Base-by-base conservation (phyloP, 2,888 invertebrate species). In the Sycophila texana region DNA sequence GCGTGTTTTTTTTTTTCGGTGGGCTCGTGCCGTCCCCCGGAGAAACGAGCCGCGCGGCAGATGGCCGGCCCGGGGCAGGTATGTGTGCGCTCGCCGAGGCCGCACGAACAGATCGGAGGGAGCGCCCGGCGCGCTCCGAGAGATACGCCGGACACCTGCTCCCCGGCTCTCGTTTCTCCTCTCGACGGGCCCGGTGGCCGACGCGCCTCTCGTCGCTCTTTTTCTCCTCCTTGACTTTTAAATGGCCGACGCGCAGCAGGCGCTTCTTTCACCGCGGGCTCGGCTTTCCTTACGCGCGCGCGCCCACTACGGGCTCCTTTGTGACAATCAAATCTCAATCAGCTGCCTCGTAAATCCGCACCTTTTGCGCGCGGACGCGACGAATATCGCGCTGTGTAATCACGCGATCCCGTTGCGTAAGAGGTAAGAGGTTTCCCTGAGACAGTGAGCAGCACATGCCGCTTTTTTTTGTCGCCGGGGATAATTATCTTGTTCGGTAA, bases 91-190 rank as follows among this genome's bases (percentile, higher is more conserved):
- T 74, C 75, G 66, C 79, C 70, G 74, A 74, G 68, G 76, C 83
- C 85, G 80, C 66, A 26, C 76, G 79, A 82, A 83, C 78, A 80
- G 81, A 81, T 82, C 81, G 81, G 72, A 83, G 76, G 77, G 70
- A 74, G 72, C 26, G 26, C 39, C 39, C 7, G 4, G 4, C 10
- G 22, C 63, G 70, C 73, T 51, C 67, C 75, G 77, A 80, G 82
- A 84, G 82, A 82, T 81, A 83, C 81, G 82, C 81, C 83, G 84
- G 84, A 87, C 87, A 87, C 88, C 87, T 88, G 88, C 88, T 86
- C 81, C 55, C 53, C 74, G 82, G 80, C 80, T 77, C 78, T 79
- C 80, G 79, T 77, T 82, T 76, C 79, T 72, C 74, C 76, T 70
- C 80, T 80, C 80, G 80, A 81, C 76, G 78, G 77, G 70, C 74